phyloP scores from a whole-genome alignment of 2,888 invertebrate genomes.

The Drosophila yooni region DNA sequence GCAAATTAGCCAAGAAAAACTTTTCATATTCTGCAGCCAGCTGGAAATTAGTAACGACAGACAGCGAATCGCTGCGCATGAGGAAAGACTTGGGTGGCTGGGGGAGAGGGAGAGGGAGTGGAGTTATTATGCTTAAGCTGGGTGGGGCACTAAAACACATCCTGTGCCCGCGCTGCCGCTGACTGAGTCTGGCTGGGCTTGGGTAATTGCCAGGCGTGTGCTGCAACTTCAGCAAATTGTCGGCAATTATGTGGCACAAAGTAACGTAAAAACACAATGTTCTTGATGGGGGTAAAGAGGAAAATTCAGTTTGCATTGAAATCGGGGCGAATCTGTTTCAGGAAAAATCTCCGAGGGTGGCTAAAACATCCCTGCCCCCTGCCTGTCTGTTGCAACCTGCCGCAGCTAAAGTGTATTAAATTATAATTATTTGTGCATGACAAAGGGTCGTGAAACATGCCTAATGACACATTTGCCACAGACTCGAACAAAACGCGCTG shows the following conservation, averaged over 20 bases:
- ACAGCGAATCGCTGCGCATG: conserved; percentile 20
- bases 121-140: conserved; percentile 19
- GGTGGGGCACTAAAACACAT: conserved; percentile 71
- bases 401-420: conserved; percentile 80
- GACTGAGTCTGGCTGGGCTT: conserved; percentile 15
- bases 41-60: conserved; percentile 69
- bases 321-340: conserved; percentile 44
- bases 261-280: conserved; percentile 57
- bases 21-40: conserved; percentile 74
- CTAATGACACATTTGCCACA: conserved; percentile 84
- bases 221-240: conserved; percentile 80
- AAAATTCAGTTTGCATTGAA: conserved; percentile 39
- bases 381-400: conserved; percentile 43
- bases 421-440: conserved; percentile 84
- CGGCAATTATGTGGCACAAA: conserved; percentile 78
- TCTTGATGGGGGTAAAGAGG: conserved; percentile 1
- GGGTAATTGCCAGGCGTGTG: conserved; percentile 76
- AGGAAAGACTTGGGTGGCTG: background rate
- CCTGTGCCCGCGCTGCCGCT: conserved; percentile 53
- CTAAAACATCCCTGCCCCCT: conserved; percentile 7
- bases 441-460: conserved; percentile 83
- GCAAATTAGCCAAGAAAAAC: conserved; percentile 78
- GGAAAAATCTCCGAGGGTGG: conserved; percentile 62
- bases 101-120: background rate
- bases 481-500: conserved; percentile 67